Evolutionary conservation across 2,113 vertebrate species (phyloP), one percentile per base, ranked within the genome.

Genomic region (Fulmarus glacialis): DNA sequence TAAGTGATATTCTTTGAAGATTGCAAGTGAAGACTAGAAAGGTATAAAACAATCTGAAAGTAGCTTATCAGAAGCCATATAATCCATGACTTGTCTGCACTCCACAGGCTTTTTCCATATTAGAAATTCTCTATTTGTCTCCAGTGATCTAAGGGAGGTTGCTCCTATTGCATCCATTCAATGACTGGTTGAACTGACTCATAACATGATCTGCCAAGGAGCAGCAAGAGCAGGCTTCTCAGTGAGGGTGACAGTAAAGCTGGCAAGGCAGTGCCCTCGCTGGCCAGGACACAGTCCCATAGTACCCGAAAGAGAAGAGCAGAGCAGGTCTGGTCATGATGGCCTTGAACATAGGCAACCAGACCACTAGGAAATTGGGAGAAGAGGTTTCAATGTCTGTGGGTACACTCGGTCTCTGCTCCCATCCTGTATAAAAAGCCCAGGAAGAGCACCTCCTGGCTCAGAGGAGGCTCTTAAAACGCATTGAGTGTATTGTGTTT

Each of bases 51-150:
- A 3, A 74, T 58, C 18, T 75, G 77, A 62, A 94, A 87, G 82
- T 5, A 67, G 6, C 2, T 86, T 92, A 58, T 58, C 42, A 58
- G 50, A 89, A 96, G 42, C n/a, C 68, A 55, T 56, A 23, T 22
- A 74, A 84, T 29, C 15, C 29, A 42, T 0, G 1, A 15, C 24
- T 70, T 68, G 24, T 64, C 63, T 63, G 21, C 8, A 56, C 18
- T 32, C 21, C 14, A 48, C 9, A 66, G 42, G 12, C 4, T 56
- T 75, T 80, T 66, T 63, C 20, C 0, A 0, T 34, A 15, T n/a
- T 42, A 70, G 27, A 87, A 81, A 78, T 53, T 60, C 27, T 80
- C 24, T 67, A 11, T 17, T 87, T 29, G 1, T 66, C 24, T 56
- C 34, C 12, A n/a, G 23, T 47, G 30, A 3, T 38, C 40, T 55